Percentiles rank a stretch among this genome's conserved stretches.
These are phyloP conservation scores for Agonopterix alstromeriana DNA, from an alignment of 2,888 invertebrate species.

Conservation along the genomic window DNA sequence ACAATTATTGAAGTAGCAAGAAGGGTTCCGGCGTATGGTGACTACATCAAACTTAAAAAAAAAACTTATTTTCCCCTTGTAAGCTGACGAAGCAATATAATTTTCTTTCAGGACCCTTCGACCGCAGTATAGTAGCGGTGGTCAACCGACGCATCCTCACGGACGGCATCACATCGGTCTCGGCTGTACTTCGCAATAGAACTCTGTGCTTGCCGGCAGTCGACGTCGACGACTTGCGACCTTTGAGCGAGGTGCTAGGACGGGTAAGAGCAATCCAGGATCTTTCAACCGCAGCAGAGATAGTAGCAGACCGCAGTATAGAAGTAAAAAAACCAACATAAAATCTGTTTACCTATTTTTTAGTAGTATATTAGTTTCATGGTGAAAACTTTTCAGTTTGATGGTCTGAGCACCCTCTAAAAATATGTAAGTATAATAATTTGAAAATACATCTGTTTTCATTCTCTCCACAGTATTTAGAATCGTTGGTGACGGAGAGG, in stretches of 20 bases:
- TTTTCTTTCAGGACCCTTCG: slow-evolving; percentile 38
- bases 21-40: no score
- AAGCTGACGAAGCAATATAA: no score
- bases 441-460: not conserved
- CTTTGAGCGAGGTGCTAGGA: slow-evolving; percentile 85
- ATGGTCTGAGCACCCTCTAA: no score
- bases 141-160: slow-evolving; percentile 59
- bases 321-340: no score
- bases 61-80: not conserved
- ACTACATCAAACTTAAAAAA: no score
- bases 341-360: no score
- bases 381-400: no score
- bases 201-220: slow-evolving; percentile 90
- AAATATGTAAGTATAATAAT: no score
- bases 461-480: slow-evolving; percentile 79
- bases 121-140: slow-evolving; percentile 65
- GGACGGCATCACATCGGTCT: slow-evolving; percentile 67
- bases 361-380: no score
- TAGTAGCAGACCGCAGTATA: no score
- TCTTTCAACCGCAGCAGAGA: no score
- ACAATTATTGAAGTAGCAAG: no score
- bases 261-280: slow-evolving; percentile 70
- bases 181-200: slow-evolving; percentile 76
- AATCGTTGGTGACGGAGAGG: slow-evolving; percentile 82
- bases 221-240: slow-evolving; percentile 77